phyloP scores from a whole-genome alignment of 1,140 invertebrate genomes.

The Mizuhopecten yessoensis region DNA sequence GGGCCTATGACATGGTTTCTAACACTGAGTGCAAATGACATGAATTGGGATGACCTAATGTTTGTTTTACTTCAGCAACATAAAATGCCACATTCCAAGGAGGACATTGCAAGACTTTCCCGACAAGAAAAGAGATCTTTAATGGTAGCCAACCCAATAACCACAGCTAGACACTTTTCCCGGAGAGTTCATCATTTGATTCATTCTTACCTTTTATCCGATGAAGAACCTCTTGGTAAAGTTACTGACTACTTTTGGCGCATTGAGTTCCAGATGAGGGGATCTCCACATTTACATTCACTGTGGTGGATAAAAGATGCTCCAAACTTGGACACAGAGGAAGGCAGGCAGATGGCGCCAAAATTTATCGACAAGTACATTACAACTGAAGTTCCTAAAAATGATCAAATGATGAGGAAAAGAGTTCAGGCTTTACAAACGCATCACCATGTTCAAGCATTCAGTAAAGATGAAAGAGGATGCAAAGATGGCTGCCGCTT shows the following conservation, averaged over 20 bases:
- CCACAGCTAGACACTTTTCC: constrained; percentile 27
- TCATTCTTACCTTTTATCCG: constrained; percentile 1
- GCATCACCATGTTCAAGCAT: background rate
- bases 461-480: background rate
- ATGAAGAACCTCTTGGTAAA: constrained; percentile 43
- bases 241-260: too few relatives aligned
- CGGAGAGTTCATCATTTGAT: background rate
- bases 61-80: background rate
- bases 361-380: too few relatives aligned
- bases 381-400: too few relatives aligned
- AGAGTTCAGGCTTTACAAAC: too few relatives aligned
- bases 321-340: constrained; percentile 7
- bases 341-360: too few relatives aligned
- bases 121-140: background rate
- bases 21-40: constrained; percentile 46
- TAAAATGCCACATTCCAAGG: too few relatives aligned
- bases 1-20: constrained; percentile 9
- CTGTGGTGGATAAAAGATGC: constrained; percentile 48
- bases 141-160: background rate
- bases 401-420: background rate
- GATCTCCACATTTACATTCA: too few relatives aligned
- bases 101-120: background rate
- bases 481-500: background rate
- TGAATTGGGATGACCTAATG: background rate
- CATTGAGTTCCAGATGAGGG: too few relatives aligned